Evolutionary conservation across 2,113 vertebrate species (phyloP), one percentile per base, ranked within the genome.

Genomic region (Zosterops japonicus): DNA sequence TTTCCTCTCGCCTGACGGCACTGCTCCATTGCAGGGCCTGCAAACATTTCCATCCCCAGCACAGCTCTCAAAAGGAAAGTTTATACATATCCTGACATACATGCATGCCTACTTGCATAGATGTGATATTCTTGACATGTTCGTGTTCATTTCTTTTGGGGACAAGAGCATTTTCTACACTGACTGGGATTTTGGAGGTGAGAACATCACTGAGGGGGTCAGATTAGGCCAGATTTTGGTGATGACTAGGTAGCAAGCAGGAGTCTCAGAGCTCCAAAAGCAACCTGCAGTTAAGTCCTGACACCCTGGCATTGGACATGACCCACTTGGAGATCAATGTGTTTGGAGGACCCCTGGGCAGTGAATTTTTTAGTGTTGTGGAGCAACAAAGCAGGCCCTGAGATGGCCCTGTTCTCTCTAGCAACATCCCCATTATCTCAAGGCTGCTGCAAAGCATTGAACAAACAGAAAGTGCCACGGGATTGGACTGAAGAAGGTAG

Each of bases 361-460:
- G 52, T 0, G 5, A 63, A 33, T 11, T 9, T 0, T 57, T 80
- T 50, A 33, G 29, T 1, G 1, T 24, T 71, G 28, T 15, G 52
- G n/a, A 84, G 29, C 22, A 0, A 2, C 0, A 2, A 57, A 57
- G 28, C 46, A 1, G 1, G 24, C 6, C 28, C 41, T 6, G 8
- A 52, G 20, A 23, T 46, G 60, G 29, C 52, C 52, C 12, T 4
- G 0, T n/a, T 91, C 61, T 89, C 61, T 84, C 81, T 46, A 0
- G 41, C 69, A 89, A 46, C 49, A 84, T 49, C 57, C 49, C 16
- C 2, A 2, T 82, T 93, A 79, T 89, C 87, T 87, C 81, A 87
- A 82, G 49, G 77, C 69, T 56, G 52, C 44, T 44, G 65, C 56
- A 91, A 53, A 93, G 50, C 3, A 1, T 41, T 87, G 80, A 89